phyloP scores from a whole-genome alignment of 1,140 invertebrate genomes.

The Aphelenchoides avenae region DNA sequence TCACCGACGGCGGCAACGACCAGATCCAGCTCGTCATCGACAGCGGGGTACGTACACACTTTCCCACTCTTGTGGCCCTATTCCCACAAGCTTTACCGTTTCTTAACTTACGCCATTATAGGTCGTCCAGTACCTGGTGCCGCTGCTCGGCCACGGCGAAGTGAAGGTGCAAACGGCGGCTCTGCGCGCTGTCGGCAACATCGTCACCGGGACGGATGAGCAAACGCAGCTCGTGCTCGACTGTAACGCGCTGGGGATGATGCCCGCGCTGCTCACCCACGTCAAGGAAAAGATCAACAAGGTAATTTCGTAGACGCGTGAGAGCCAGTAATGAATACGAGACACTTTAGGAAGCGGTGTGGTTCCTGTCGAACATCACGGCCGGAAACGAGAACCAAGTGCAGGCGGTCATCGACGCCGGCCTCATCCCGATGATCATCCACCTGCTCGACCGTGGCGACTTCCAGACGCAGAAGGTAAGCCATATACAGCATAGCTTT shows the following conservation, averaged over 20 bases:
- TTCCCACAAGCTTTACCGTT: neutral
- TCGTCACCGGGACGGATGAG: constrained; percentile 96
- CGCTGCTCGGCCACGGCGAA: constrained; percentile 87
- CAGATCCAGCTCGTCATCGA: constrained; percentile 72
- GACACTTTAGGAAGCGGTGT: constrained; percentile 77
- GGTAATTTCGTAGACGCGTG: constrained; percentile 50
- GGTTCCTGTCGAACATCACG: constrained; percentile 98
- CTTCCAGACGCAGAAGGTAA: constrained; percentile 88
- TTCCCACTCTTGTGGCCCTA: neutral
- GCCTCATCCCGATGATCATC: constrained; percentile 86
- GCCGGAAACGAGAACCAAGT: constrained; percentile 87
- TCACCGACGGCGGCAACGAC: constrained; percentile 88
- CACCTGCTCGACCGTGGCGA: constrained; percentile 83
- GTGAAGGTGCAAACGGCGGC: constrained; percentile 95
- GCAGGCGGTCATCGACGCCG: constrained; percentile 90
- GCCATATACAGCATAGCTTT: neutral
- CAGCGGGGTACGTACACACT: constrained; percentile 18
- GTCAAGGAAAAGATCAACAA: constrained; percentile 79
- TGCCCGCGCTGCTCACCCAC: constrained; percentile 80
- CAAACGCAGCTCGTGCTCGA: constrained; percentile 92
- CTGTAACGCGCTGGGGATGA: constrained; percentile 85
- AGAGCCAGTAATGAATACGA: neutral
- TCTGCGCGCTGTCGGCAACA: constrained; percentile 91
- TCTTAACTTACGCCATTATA: constrained; percentile 14
- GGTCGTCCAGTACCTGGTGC: constrained; percentile 82